These are phyloP conservation scores for Gadopsis marmoratus DNA, from an alignment of 2,797 vertebrate genomes.

Conservation along the genomic window DNA sequence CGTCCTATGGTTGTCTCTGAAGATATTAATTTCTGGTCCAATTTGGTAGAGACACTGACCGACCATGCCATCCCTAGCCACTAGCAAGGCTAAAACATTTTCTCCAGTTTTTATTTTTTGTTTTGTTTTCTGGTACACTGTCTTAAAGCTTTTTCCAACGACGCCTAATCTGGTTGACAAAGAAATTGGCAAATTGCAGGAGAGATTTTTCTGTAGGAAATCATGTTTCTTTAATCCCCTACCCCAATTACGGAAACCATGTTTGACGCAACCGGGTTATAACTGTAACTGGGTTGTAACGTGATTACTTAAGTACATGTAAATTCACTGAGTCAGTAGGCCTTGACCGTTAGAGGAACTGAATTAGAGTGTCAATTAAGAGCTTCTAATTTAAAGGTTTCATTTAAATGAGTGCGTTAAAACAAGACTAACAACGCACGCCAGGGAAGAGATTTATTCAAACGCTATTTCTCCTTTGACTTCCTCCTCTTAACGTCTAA, in stretches of 20 bases:
- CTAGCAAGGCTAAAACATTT: no score
- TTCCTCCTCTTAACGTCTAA: neutral
- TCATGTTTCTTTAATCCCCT: neutral
- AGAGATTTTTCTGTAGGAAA: neutral
- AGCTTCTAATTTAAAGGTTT: neutral
- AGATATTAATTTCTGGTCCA: no score
- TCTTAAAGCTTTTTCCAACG: no score
- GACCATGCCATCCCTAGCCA: no score
- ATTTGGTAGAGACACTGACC: no score
- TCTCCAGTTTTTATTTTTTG: no score
- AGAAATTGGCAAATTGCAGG: no score
- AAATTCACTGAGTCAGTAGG: neutral
- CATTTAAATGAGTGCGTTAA: slow-evolving; percentile 10
- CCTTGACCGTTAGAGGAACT: neutral
- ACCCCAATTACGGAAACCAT: neutral
- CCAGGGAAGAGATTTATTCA: neutral
- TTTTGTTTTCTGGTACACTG: no score
- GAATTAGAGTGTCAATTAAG: neutral
- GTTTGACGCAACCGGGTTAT: neutral
- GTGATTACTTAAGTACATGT: neutral
- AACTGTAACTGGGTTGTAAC: neutral
- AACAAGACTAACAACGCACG: neutral
- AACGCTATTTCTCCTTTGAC: neutral
- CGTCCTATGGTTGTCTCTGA: no score
- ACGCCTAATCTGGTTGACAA: no score